These are phyloP conservation scores for Gibbula magus DNA, from an alignment of 2,888 invertebrate species.

Conservation along the genomic window DNA sequence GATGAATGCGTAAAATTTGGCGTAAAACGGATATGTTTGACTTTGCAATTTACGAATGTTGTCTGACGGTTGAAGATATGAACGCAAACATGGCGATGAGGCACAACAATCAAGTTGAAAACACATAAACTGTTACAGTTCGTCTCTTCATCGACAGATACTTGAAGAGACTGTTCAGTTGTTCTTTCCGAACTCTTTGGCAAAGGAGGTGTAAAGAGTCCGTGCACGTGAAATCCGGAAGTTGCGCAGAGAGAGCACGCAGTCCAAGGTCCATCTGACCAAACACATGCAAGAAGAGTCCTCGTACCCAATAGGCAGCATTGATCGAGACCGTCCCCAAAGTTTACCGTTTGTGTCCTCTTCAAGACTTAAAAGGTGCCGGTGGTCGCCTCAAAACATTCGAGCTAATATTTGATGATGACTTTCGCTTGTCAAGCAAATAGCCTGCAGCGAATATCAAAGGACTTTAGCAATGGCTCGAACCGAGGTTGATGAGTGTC, in stretches of 20 bases:
- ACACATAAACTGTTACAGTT: not conserved
- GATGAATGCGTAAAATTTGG: constrained; percentile 15
- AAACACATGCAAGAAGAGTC: constrained; percentile 14
- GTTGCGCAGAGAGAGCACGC: constrained; percentile 16
- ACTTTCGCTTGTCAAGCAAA: constrained; percentile 29
- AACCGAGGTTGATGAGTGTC: constrained; percentile 22
- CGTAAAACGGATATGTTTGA: constrained; percentile 17
- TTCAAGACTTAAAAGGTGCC: constrained; percentile 31
- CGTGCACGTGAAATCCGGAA: constrained; percentile 24
- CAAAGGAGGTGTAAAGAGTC: constrained; percentile 18
- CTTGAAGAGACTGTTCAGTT: not conserved
- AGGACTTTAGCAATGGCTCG: constrained; percentile 23
- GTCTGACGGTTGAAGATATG: constrained; percentile 17
- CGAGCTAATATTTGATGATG: constrained; percentile 31
- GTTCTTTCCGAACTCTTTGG: constrained; percentile 13
- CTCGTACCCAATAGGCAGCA: constrained; percentile 18
- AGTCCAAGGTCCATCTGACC: constrained; percentile 24
- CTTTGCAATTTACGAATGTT: constrained; percentile 22
- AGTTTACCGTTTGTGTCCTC: constrained; percentile 29
- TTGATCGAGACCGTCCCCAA: constrained; percentile 24
- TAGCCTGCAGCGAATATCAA: constrained; percentile 31
- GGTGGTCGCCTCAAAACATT: constrained; percentile 29
- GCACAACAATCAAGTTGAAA: not conserved
- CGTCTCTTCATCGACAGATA: not conserved
- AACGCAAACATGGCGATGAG: constrained; percentile 6